These are phyloP conservation scores for Drosophila neoperkinsi DNA, from an alignment of 2,888 invertebrate genomes.

Conservation along the genomic window DNA sequence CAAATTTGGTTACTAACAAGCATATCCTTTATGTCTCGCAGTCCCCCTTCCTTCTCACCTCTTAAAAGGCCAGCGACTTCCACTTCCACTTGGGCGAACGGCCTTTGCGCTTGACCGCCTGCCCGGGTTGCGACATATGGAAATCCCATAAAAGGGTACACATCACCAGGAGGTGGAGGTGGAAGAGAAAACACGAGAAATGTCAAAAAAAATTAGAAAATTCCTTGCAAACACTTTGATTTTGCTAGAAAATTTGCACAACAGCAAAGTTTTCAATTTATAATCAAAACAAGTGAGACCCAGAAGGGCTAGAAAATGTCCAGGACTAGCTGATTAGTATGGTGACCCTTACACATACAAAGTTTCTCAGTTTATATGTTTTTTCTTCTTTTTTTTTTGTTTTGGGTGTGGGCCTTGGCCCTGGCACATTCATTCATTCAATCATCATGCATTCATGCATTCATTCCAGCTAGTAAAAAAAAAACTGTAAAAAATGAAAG, in stretches of 20 bases:
- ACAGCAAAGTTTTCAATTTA: conserved; percentile 79
- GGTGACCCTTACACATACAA: conserved; percentile 52
- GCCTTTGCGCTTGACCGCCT: conserved; percentile 75
- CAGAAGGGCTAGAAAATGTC: conserved; percentile 28
- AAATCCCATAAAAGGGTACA: conserved; percentile 51
- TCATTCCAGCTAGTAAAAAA: conserved; percentile 53
- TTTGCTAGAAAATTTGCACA: conserved; percentile 59
- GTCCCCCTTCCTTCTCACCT: not conserved
- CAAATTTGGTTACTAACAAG: conserved; percentile 68
- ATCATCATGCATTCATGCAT: conserved; percentile 70
- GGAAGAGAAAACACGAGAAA: not conserved
- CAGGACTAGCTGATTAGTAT: conserved; percentile 67
- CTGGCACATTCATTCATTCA: conserved; percentile 65
- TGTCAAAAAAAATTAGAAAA: conserved; percentile 32
- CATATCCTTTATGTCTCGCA: conserved; percentile 55
- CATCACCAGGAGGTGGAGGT: not conserved
- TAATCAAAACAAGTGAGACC: conserved; percentile 70
- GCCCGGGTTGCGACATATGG: conserved; percentile 66
- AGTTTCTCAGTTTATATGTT: conserved; percentile 8
- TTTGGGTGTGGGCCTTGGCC: conserved; percentile 37
- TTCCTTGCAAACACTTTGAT: conserved; percentile 70
- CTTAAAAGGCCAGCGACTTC: conserved; percentile 14
- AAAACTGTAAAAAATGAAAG: conserved; percentile 49
- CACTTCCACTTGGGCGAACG: conserved; percentile 67
- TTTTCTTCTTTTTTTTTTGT: not conserved